Evolutionary conservation across 2,113 vertebrate species (phyloP), one percentile per base, ranked within the genome.

Genomic region (Bucco capensis): DNA sequence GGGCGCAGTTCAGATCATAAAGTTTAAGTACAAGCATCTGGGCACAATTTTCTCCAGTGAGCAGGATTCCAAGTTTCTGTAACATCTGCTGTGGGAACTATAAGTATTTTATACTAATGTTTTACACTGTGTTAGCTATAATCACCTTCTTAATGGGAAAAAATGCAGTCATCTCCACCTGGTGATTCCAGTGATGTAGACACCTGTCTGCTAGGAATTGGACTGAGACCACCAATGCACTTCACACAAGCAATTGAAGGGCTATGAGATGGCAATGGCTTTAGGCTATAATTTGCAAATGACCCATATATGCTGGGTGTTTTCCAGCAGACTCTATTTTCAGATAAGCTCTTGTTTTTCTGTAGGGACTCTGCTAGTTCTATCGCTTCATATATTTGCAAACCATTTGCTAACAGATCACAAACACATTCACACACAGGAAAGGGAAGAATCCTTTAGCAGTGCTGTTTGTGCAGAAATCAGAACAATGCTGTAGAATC

Each of bases 51-150:
- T 95, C 93, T 93, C 79, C 64, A 83, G 84, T 84, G 83, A 95
- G 61, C 62, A 94, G 65, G 90, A 95, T 83, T 93, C 96, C 93
- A 96, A 96, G 91, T 95, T 96, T 94, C 92, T 95, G 92, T 91
- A 96, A 96, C 95, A 97, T 96, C 96, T 96, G 96, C 94, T 96
- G 61, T 95, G 96, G 96, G 92, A 95, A 95, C 89, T 93, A 37
- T 90, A 96, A 96, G 93, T 91, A 93, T 89, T 96, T 97, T 95
- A 94, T 92, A 93, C 93, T 95, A 93, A 75, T 47, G 91, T 89
- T 96, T 95, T 95, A 96, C 91, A 96, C 89, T 92, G 81, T 88
- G 78, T 83, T 95, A 95, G 92, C 92, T 73, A 94, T 96, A 95
- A 96, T 95, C 96, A 85, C 95, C 89, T 94, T 91, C 83, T 95